Percentiles rank a stretch among this genome's conserved stretches.
Evolutionary conservation across 2,797 vertebrate genomes (phyloP).

Genomic region (Schizopygopsis malacanthus): DNA sequence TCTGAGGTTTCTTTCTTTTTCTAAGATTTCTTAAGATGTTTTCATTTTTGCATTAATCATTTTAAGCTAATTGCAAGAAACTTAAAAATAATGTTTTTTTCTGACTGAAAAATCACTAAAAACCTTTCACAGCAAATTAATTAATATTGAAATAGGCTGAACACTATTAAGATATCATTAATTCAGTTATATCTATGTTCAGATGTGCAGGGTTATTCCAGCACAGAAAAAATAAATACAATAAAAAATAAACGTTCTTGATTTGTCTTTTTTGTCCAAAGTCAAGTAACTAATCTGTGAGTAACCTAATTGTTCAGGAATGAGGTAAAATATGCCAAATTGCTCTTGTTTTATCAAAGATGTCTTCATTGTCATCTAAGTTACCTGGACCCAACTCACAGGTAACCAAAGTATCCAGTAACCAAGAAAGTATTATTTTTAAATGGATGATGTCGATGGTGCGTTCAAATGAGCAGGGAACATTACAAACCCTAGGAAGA

Average conservation of each 20-base stretch:
- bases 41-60: not conserved
- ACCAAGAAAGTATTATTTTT: not conserved
- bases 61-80: not conserved
- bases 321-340: not conserved
- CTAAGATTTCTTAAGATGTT: not conserved
- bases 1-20: not conserved
- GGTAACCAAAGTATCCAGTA: slow-evolving; percentile 2
- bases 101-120: not conserved
- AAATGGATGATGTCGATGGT: not conserved
- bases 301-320: not conserved
- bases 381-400: not conserved
- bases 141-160: not conserved
- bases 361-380: not conserved
- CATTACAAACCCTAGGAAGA: slow-evolving; percentile 30
- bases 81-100: not conserved
- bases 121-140: not conserved
- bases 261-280: not conserved
- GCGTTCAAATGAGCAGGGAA: slow-evolving; percentile 12
- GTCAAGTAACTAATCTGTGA: not conserved
- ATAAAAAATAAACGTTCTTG: too few relatives aligned
- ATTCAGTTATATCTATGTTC: not conserved
- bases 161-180: not conserved
- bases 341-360: not conserved
- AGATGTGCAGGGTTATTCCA: not conserved
- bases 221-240: too few relatives aligned